Evolutionary conservation across 2,888 invertebrate genomes (phyloP).

Genomic region (Hirtodrosophila histrioides): DNA sequence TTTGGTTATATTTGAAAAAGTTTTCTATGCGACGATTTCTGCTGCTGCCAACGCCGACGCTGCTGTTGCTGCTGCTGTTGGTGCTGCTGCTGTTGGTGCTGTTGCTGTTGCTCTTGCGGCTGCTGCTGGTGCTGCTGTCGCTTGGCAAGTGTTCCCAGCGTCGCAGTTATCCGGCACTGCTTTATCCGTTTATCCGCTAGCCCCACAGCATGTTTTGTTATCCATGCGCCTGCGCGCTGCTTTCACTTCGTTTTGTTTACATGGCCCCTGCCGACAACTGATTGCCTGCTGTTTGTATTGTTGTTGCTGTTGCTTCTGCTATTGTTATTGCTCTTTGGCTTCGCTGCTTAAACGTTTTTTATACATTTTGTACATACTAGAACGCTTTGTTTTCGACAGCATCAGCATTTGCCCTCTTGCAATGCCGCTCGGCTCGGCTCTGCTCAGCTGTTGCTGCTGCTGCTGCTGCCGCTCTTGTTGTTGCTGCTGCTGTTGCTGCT

Average conservation of each 20-base stretch:
- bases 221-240: conserved; percentile 65
- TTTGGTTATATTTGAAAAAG: conserved; percentile 78
- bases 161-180: conserved; percentile 43
- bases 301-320: background rate
- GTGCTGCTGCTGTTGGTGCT: conserved; percentile 7
- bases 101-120: conserved; percentile 6
- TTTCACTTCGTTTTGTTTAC: conserved; percentile 54
- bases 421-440: too few relatives aligned
- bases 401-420: too few relatives aligned
- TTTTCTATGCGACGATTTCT: conserved; percentile 31
- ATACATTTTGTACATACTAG: background rate
- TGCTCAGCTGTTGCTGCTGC: too few relatives aligned
- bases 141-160: conserved; percentile 59
- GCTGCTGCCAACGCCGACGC: conserved; percentile 15
- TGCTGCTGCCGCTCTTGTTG: conserved; percentile 3
- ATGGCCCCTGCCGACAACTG: conserved; percentile 45
- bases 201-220: conserved; percentile 34
- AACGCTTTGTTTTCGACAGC: too few relatives aligned
- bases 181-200: conserved; percentile 57
- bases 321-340: too few relatives aligned
- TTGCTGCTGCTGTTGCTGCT: conserved; percentile 10
- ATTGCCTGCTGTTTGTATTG: conserved; percentile 26
- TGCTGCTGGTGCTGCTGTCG: conserved; percentile 9
- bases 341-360: too few relatives aligned
- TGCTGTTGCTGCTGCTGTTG: conserved; percentile 6